Base-by-base conservation (phyloP, 2,113 vertebrate species). In the Prolemur simus region DNA sequence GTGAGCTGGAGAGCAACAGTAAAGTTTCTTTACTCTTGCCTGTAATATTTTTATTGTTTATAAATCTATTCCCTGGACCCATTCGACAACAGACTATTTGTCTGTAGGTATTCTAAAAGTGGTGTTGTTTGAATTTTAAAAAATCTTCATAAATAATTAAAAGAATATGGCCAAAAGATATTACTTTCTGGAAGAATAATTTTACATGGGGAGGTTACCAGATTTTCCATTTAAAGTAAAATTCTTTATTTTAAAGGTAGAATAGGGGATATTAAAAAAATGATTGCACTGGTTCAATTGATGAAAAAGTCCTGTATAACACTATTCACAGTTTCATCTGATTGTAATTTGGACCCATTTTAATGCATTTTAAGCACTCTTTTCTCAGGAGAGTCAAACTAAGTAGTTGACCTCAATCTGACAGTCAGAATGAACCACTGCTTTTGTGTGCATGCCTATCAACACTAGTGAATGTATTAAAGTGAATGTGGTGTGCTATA, bases 331-430 rank as follows among this genome's bases (percentile, higher is more conserved):
- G 47, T 91, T 96, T 94, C 7, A 81, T 84, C 89, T 81, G 45
- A 94, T 94, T 96, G 47, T 95, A 45, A 91, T 83, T 85, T 94
- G 60, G n/a, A 85, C 49, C 25, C 20, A 90, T 32, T 82, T 94
- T 85, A 77, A 83, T 78, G 23, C 42, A 89, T 82, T 82, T 91
- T 82, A 74, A 76, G 3, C 18, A 89, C 63, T 88, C 8, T 78
- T 95, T 93, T 96, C 49, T 87, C 49, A 77, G 37, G 68, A 93
- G 68, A 94, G 73, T 90, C 39, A 91, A 84, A 97, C 47, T 63
- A 84, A 90, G 63, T 89, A 68, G 42, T 47, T 73, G 71, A 80
- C 81, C 78, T 97, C 73, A 89, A 23, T 94, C 73, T 86, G 60
- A 74, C 60, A 95, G 37, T 93, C 58, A 86, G 68, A 84, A 14